Base-by-base conservation (phyloP, 2,113 vertebrate species). In the Phasianus colchicus region DNA sequence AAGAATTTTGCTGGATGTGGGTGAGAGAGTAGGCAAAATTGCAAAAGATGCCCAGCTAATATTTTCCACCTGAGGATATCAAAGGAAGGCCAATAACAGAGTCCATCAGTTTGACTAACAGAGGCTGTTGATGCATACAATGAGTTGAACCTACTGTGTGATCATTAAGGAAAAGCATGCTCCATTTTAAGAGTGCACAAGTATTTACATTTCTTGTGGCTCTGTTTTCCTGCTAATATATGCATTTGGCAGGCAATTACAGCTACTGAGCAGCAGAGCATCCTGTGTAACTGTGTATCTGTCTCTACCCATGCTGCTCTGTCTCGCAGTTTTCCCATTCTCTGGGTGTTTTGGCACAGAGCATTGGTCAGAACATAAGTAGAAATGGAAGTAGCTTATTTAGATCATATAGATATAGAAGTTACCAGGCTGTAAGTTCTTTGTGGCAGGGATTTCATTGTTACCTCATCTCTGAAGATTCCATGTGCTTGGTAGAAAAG, bases 321-420 rank as follows among this genome's bases (percentile, higher is more conserved):
- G 38, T 92, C 81, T 83, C 82, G 54, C 0, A 2, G 11, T 92
- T 91, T 95, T 88, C 22, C 43, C 86, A 0, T 74, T 96, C 52
- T 88, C 43, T 48, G 27, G 14, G 9, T 91, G n/a, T 86, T 89
- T 73, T 88, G 57, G 43, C 42, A 83, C 36, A 75, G 69, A 88
- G 66, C 47, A 83, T 34, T 48, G 25, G 42, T 88, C n/a, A 57
- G 80, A 83, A 42, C 83, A 65, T 58, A 60, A 92, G 38, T 52
- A 86, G 72, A 93, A 91, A 69, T 75, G 2, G 38, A 92, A 92
- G 42, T 69, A 86, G 45, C 80, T 70, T 86, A 34, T 94, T 95
- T 95, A 78, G 72, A 81, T 94, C 76, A 48, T 64, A 54, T 1
- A 83, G 48, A 27, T 36, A 78, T 91, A 66, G 81, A 91, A 86